These are phyloP conservation scores for Caenorhabditis afra DNA, from an alignment of 2,888 invertebrate genomes.

Conservation along the genomic window DNA sequence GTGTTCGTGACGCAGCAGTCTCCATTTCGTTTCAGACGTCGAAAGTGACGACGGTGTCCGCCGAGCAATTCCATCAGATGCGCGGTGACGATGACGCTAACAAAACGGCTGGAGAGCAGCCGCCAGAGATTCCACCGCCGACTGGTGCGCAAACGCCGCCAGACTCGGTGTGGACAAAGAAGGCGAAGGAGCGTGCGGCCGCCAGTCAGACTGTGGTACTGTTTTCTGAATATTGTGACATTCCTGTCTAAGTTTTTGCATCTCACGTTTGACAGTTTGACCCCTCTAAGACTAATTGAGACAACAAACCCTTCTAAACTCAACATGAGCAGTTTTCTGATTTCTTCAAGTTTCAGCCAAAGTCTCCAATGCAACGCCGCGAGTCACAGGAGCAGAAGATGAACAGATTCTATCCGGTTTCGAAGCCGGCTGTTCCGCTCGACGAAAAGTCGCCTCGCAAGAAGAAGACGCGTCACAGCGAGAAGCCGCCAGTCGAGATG, in stretches of 20 bases:
- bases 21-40: conserved; percentile 53
- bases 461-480: conserved; percentile 85
- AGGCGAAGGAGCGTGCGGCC: conserved; percentile 79
- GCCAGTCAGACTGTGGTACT: conserved; percentile 63
- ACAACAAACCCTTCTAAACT: neutral
- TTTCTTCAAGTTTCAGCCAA: conserved; percentile 72
- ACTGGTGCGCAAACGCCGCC: conserved; percentile 58
- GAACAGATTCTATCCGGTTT: conserved; percentile 94
- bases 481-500: conserved; percentile 91
- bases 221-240: conserved; percentile 20
- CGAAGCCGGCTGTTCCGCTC: conserved; percentile 85
- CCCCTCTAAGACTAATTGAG: conserved; percentile 1
- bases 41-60: conserved; percentile 73
- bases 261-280: conserved; percentile 10
- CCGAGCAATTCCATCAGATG: conserved; percentile 70
- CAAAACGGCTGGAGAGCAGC: conserved; percentile 38
- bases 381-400: conserved; percentile 77
- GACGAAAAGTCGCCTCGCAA: conserved; percentile 84
- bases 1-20: conserved; percentile 43
- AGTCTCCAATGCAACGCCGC: conserved; percentile 78
- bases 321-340: neutral
- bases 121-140: conserved; percentile 65
- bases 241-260: neutral
- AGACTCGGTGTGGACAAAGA: conserved; percentile 77
- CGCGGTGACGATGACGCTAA: conserved; percentile 46